Evolutionary conservation across 2,113 vertebrate genomes (phyloP).

Genomic region (Ancistrus triradiatus): DNA sequence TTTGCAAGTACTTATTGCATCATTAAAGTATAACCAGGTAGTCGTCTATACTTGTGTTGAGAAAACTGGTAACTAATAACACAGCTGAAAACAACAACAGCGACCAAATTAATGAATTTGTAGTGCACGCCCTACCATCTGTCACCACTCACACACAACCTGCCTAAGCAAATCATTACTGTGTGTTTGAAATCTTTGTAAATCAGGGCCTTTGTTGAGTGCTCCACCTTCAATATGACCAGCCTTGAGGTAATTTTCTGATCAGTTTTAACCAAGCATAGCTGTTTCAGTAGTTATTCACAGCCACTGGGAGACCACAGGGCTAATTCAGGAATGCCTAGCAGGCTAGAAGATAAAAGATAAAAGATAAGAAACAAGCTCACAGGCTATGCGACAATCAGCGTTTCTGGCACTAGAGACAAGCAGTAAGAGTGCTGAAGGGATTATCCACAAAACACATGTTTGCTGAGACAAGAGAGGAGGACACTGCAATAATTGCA

Average conservation of each 20-base stretch:
- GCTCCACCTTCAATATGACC: too few relatives aligned
- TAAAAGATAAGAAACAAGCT: slow-evolving; percentile 23
- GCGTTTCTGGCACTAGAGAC: slow-evolving; percentile 21
- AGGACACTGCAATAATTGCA: slow-evolving; percentile 22
- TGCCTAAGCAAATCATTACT: too few relatives aligned
- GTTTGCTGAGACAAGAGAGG: not conserved
- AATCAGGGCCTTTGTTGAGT: too few relatives aligned
- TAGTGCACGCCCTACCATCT: too few relatives aligned
- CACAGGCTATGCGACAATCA: slow-evolving; percentile 38
- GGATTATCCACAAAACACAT: slow-evolving; percentile 1
- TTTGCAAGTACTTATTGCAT: too few relatives aligned
- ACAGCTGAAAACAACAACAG: too few relatives aligned
- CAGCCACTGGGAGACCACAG: not conserved
- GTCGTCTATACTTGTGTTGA: too few relatives aligned
- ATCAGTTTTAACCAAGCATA: slow-evolving; percentile 28
- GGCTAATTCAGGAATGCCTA: slow-evolving; percentile 2
- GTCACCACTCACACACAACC: too few relatives aligned
- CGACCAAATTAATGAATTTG: too few relatives aligned
- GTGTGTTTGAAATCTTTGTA: too few relatives aligned
- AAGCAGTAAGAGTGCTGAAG: slow-evolving; percentile 13
- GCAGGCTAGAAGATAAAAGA: slow-evolving; percentile 11
- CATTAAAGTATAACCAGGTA: too few relatives aligned
- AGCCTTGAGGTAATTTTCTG: slow-evolving; percentile 34
- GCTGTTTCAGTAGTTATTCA: slow-evolving; percentile 9
- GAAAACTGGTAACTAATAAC: too few relatives aligned